A percentile compares a stretch with the other conserved stretches of the same genome.
Evolutionary conservation across 2,888 invertebrate genomes (phyloP).

Genomic region (Fragum whitleyi): DNA sequence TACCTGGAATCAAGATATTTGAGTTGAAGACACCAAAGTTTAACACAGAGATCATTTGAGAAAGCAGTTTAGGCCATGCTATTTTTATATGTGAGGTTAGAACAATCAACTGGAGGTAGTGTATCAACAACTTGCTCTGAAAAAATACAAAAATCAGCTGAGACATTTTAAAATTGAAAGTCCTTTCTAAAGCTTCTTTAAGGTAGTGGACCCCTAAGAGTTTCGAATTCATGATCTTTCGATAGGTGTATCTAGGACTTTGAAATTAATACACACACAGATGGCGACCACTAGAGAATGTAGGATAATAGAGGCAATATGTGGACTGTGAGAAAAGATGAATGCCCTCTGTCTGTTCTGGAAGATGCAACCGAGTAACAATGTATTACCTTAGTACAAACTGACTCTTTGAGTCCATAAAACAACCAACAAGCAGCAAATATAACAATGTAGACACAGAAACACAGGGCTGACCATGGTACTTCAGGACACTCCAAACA

Average conservation of each 20-base stretch:
- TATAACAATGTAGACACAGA: not conserved
- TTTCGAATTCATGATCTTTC: no score
- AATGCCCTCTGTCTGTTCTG: no score
- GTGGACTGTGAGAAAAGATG: no score
- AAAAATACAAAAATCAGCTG: no score
- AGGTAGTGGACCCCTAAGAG: no score
- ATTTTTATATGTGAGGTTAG: conserved; percentile 4
- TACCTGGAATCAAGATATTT: conserved; percentile 9
- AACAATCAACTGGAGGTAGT: not conserved
- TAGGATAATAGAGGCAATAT: no score
- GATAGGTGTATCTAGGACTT: no score
- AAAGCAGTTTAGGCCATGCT: not conserved
- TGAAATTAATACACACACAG: no score
- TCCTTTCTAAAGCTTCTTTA: no score
- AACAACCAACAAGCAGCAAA: not conserved
- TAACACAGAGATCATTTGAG: not conserved
- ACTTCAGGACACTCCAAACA: not conserved
- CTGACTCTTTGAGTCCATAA: not conserved
- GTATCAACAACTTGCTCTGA: not conserved
- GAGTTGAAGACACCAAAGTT: conserved; percentile 23
- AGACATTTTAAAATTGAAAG: no score
- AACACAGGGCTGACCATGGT: conserved; percentile 3
- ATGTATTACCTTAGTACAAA: conserved; percentile 9
- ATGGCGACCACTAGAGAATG: no score
- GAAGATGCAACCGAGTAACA: no score